phyloP scores from a whole-genome alignment of 2,113 vertebrate genomes.

The Grantiella picta region DNA sequence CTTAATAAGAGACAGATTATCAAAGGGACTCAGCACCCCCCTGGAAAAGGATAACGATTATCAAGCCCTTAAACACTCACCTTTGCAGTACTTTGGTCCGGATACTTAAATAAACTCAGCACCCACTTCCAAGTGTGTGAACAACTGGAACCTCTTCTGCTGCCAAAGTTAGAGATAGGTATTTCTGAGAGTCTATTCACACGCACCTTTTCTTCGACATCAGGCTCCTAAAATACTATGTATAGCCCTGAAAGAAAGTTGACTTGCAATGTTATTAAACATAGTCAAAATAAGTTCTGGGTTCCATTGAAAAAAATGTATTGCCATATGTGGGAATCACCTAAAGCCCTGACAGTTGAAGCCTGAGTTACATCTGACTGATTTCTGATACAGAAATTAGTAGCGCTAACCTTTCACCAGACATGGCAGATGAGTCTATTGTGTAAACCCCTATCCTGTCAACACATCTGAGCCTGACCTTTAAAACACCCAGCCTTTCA shows the following conservation, averaged over 20 bases:
- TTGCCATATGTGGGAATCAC: neutral
- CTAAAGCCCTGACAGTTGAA: neutral
- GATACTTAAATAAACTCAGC: neutral
- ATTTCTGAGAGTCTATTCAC: neutral
- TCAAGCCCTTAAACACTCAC: neutral
- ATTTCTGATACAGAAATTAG: neutral
- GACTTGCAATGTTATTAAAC: neutral
- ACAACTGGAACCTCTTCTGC: neutral
- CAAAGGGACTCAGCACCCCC: neutral
- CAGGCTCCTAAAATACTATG: neutral
- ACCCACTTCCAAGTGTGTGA: neutral
- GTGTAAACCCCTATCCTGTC: neutral
- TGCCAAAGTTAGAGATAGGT: neutral
- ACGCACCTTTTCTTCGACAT: neutral
- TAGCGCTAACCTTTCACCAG: neutral
- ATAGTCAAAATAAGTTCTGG: neutral
- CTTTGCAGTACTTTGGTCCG: neutral
- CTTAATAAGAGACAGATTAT: neutral
- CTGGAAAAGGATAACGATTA: neutral
- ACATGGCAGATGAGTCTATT: neutral
- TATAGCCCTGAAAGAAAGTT: neutral
- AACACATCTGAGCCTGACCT: neutral
- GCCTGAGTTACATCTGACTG: neutral
- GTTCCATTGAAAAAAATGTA: neutral
- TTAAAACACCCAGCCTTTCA: neutral